Percentiles rank a stretch among this genome's conserved stretches.
These are phyloP conservation scores for Sarcophaga variegata DNA, from an alignment of 2,888 invertebrate species.

Conservation along the genomic window DNA sequence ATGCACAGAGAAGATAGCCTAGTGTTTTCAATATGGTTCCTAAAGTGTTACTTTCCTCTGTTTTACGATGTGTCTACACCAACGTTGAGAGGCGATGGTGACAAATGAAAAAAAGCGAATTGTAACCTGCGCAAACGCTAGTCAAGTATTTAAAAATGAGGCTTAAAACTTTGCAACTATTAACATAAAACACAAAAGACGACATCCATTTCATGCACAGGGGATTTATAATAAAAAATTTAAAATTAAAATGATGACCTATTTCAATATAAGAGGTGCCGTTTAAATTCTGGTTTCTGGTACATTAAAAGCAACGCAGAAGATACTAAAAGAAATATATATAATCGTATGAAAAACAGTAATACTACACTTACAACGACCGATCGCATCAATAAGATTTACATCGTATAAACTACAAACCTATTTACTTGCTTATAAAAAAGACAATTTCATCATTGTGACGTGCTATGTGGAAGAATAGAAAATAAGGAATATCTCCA, in stretches of 20 bases:
- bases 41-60: constrained; percentile 34
- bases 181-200: constrained; percentile 1
- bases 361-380: constrained; percentile 20
- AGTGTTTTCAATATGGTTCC: constrained; percentile 39
- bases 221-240: background rate
- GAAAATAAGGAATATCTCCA: constrained; percentile 28
- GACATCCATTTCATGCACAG: background rate
- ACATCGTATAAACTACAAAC: constrained; percentile 23
- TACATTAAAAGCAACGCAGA: constrained; percentile 37
- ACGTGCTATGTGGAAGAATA: constrained; percentile 24
- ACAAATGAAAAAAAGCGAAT: constrained; percentile 16
- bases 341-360: constrained; percentile 26
- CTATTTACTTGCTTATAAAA: constrained; percentile 42
- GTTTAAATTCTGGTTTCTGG: constrained; percentile 38
- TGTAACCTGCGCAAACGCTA: constrained; percentile 14
- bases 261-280: constrained; percentile 37
- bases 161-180: constrained; percentile 35
- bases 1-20: constrained; percentile 43
- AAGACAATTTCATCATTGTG: constrained; percentile 60
- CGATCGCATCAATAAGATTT: constrained; percentile 33
- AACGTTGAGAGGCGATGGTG: constrained; percentile 30
- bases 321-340: constrained; percentile 12
- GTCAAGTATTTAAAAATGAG: constrained; percentile 37
- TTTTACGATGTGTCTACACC: constrained; percentile 47
- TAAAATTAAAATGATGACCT: constrained; percentile 28